Evolutionary conservation across 2,113 vertebrate genomes (phyloP).

Genomic region (Hystrix brachyura): DNA sequence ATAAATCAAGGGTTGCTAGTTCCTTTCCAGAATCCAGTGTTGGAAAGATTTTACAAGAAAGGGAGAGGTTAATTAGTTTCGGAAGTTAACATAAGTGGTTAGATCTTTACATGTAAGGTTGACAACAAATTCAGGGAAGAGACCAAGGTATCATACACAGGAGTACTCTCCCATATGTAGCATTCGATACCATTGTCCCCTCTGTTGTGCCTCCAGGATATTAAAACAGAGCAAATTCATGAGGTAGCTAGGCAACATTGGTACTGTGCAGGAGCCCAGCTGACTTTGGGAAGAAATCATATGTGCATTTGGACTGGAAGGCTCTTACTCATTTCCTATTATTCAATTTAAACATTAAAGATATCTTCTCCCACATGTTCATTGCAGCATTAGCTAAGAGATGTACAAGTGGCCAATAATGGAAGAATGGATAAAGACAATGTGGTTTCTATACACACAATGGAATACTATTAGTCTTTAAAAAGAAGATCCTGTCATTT

Average conservation of each 20-base stretch:
- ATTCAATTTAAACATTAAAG: neutral
- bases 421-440: neutral
- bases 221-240: neutral
- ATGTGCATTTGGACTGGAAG: neutral
- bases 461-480: neutral
- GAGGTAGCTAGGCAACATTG: neutral
- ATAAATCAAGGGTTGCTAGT: neutral
- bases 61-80: neutral
- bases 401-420: neutral
- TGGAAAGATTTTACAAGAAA: neutral
- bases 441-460: neutral
- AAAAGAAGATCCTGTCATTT: neutral
- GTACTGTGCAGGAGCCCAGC: neutral
- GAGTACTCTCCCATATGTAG: neutral
- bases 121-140: neutral
- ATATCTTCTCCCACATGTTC: neutral
- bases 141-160: neutral
- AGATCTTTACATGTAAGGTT: neutral
- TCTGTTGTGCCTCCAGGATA: neutral
- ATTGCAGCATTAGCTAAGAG: neutral
- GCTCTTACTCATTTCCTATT: neutral
- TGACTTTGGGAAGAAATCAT: neutral
- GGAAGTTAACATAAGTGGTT: neutral
- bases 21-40: neutral
- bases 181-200: neutral